A percentile compares a stretch with the other conserved stretches of the same genome.
Evolutionary conservation across 2,888 invertebrate genomes (phyloP).

Genomic region (Amiota communis): DNA sequence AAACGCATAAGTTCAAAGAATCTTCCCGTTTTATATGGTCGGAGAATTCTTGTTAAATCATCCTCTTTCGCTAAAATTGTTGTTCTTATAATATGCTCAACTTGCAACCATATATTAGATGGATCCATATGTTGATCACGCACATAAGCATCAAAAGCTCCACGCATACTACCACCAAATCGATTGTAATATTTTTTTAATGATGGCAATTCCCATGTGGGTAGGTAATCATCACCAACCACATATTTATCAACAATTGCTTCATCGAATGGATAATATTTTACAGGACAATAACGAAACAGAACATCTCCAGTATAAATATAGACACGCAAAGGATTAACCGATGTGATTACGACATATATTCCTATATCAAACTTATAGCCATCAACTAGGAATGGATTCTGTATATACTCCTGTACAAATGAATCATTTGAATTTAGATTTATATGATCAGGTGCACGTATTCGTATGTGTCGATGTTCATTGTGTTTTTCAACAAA

Average conservation of each 20-base stretch:
- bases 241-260: constrained; percentile 89
- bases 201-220: constrained; percentile 93
- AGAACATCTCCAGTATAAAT: constrained; percentile 91
- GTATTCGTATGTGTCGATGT: constrained; percentile 89
- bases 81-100: constrained; percentile 84
- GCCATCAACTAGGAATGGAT: constrained; percentile 91
- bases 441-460: constrained; percentile 81
- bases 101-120: constrained; percentile 83
- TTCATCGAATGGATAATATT: constrained; percentile 93
- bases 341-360: constrained; percentile 91
- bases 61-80: constrained; percentile 82
- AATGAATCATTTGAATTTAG: constrained; percentile 82
- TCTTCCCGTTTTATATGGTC: constrained; percentile 75
- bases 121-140: constrained; percentile 81
- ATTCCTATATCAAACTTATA: constrained; percentile 98
- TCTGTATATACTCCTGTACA: constrained; percentile 91
- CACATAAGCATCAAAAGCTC: constrained; percentile 86
- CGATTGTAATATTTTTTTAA: constrained; percentile 81
- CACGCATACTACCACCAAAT: constrained; percentile 87
- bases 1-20: constrained; percentile 97
- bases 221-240: constrained; percentile 93
- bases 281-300: constrained; percentile 90
- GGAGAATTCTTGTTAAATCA: constrained; percentile 78
- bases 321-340: constrained; percentile 91
- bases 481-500: constrained; percentile 95